A percentile compares a stretch with the other conserved stretches of the same genome.
Conservation (phyloP, 2,888 invertebrate species). For the Gibbula magus region DNA sequence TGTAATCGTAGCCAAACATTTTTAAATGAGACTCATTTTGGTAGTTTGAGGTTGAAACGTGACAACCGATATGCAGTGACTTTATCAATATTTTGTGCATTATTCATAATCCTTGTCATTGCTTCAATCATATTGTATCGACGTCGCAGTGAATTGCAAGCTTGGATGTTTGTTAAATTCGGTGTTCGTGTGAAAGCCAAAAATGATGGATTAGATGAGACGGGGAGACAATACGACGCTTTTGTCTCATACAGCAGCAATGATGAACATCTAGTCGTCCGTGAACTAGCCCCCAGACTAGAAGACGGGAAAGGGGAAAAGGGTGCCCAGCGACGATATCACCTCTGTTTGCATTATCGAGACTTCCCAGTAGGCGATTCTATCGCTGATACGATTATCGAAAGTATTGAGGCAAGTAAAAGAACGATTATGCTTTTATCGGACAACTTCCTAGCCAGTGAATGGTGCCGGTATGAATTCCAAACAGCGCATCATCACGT, state of each 20-base stretch:
- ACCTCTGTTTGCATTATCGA: conserved; percentile 57
- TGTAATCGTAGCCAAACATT: neutral
- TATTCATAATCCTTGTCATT: conserved; percentile 31
- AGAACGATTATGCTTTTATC: conserved; percentile 91
- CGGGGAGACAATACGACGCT: conserved; percentile 82
- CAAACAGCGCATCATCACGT: conserved; percentile 88
- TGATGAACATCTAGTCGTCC: conserved; percentile 90
- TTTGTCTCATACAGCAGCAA: conserved; percentile 88
- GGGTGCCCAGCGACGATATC: conserved; percentile 75
- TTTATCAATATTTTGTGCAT: conserved; percentile 25
- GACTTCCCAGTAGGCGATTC: conserved; percentile 64
- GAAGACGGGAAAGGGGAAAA: conserved; percentile 86
- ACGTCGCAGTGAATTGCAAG: conserved; percentile 33
- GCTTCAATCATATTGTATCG: conserved; percentile 29
- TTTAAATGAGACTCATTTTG: neutral
- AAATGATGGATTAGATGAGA: conserved; percentile 24
- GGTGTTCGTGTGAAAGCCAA: conserved; percentile 42
- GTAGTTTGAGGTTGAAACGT: neutral
- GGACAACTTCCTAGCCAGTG: conserved; percentile 91
- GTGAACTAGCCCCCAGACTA: conserved; percentile 87
- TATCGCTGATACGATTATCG: conserved; percentile 90
- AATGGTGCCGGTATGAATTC: conserved; percentile 92
- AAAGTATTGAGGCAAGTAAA: conserved; percentile 89
- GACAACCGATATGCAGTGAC: conserved; percentile 28
- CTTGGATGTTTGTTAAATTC: conserved; percentile 40